Evolutionary conservation across 2,888 invertebrate species (phyloP), one percentile per base, ranked within the genome.

Genomic region (Hoplodrina ambigua): DNA sequence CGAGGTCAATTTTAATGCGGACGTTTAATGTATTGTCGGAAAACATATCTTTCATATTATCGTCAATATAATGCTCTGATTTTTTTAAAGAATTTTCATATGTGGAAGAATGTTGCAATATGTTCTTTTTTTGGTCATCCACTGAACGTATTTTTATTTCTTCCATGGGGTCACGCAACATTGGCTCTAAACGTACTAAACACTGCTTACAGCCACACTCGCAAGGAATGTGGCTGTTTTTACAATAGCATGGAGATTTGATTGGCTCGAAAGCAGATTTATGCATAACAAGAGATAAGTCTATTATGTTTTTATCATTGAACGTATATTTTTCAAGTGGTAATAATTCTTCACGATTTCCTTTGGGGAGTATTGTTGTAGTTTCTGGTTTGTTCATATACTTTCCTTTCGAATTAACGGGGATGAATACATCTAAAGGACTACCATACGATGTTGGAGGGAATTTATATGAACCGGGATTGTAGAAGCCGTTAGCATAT

Each of bases 1-100:
- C 91, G 56, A 96, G 85, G 76, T 94, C 94, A 49, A 96, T 88
- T 85, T 95, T 95, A 53, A 95, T 88, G 74, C 88, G 89, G 67
- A 95, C 85, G 68, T 93, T 94, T 4, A 95, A 71, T 50, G 89
- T 88, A 78, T 92, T 90, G 1, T 90, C 90, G 3, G 75, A 52
- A 46, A 81, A 67, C 49, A 73, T 54, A 46, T 89, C 87, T 72
- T 75, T 77, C 19, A 70, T 64, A 61, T 74, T 76, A 54, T 82
- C 75, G 11, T 84, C 77, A 53, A 57, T 55, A 1, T 55, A 67
- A 66, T 81, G 67, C 8, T 86, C 80, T 15, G 79, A 60, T 50
- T 79, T 79, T 68, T 75, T 82, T 13, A 73, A 64, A 49, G 72
- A 37, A 63, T 77, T 84, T 20, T 80, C 81, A 49, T 64, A 72